Conservation (phyloP, 1,140 invertebrate species). For the Neodiprion pinetum region DNA sequence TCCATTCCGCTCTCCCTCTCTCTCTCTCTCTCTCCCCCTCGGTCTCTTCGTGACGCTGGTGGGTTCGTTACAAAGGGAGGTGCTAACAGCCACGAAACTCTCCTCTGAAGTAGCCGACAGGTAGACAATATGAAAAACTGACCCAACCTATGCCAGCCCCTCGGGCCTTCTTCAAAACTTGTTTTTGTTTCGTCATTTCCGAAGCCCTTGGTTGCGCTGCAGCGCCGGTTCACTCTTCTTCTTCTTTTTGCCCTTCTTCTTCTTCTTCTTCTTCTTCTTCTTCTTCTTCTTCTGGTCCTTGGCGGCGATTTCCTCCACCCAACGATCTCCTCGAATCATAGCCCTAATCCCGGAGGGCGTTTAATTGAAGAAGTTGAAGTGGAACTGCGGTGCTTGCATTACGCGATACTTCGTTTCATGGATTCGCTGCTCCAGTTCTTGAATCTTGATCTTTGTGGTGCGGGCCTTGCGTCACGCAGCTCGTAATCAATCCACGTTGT, state of each 20-base stretch:
- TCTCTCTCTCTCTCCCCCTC: slow-evolving; percentile 10
- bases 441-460: too few species aligned
- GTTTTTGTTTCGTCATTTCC: slow-evolving; percentile 11
- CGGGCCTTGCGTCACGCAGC: too few species aligned
- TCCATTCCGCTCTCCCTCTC: slow-evolving; percentile 23
- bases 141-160: slow-evolving; percentile 23
- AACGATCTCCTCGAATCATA: too few species aligned
- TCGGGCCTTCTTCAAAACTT: slow-evolving; percentile 19
- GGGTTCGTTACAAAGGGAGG: slow-evolving; percentile 13
- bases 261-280: neutral
- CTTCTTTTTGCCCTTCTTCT: neutral
- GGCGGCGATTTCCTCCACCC: too few species aligned
- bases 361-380: too few species aligned
- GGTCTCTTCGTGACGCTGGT: neutral
- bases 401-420: too few species aligned
- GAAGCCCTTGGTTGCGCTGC: neutral
- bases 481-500: too few species aligned
- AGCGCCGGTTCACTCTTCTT: neutral
- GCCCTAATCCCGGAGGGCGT: too few species aligned
- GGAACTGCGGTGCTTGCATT: too few species aligned
- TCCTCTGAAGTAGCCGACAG: slow-evolving; percentile 29
- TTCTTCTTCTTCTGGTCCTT: too few species aligned
- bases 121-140: slow-evolving; percentile 27
- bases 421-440: too few species aligned
- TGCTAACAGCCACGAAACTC: slow-evolving; percentile 23